phyloP scores from a whole-genome alignment of 2,797 vertebrate species.

The Myiotriccus ornatus region DNA sequence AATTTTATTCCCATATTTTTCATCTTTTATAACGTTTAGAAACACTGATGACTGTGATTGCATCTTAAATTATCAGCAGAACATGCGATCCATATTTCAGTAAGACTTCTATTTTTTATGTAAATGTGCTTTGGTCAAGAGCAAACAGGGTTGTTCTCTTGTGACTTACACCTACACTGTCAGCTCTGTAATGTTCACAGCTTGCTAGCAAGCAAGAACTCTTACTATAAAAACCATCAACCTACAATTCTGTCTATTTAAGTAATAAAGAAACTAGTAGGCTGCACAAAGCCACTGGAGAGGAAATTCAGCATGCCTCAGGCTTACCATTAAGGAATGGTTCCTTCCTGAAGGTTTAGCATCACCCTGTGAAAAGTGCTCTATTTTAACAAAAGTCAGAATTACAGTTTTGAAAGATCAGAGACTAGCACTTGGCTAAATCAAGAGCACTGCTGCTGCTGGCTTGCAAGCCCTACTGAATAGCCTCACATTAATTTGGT shows the following conservation, averaged over 20 bases:
- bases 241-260: not conserved
- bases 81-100: not conserved
- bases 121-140: not conserved
- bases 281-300: not conserved
- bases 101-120: not conserved
- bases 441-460: not conserved
- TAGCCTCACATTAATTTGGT: not conserved
- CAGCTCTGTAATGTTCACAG: not conserved
- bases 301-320: not conserved
- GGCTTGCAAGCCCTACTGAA: not conserved
- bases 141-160: not conserved
- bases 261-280: not conserved
- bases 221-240: not conserved
- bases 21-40: not conserved
- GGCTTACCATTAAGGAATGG: not conserved
- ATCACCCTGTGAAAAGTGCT: not conserved
- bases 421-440: not conserved
- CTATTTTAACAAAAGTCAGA: not conserved
- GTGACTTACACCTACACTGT: not conserved
- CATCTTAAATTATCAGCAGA: not conserved
- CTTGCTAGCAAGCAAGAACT: not conserved
- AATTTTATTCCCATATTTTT: not conserved
- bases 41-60: not conserved
- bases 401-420: not conserved
- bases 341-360: not conserved